These are phyloP conservation scores for Vidua chalybeata DNA, from an alignment of 2,113 vertebrate genomes.

Conservation along the genomic window DNA sequence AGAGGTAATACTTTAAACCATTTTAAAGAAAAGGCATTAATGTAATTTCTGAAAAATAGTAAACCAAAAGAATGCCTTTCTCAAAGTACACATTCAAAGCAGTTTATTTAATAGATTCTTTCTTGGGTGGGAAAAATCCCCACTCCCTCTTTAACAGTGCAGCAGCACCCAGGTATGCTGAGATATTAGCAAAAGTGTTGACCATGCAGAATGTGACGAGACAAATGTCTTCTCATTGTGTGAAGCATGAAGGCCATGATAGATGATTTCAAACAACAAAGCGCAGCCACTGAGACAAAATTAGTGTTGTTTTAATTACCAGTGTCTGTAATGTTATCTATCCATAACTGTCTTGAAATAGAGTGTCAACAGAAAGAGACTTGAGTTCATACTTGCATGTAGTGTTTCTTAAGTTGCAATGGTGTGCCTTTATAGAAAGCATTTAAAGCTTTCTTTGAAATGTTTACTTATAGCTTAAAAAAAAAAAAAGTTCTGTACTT, in stretches of 20 bases:
- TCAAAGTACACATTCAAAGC: background rate
- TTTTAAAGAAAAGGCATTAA: slow-evolving; percentile 1
- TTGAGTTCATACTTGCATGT: background rate
- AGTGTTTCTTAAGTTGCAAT: background rate
- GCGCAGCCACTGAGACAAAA: slow-evolving; percentile 85
- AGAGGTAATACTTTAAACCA: background rate
- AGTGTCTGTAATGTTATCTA: slow-evolving; percentile 85
- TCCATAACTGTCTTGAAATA: slow-evolving; percentile 82
- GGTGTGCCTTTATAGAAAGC: slow-evolving; percentile 5
- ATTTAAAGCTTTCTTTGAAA: slow-evolving; percentile 27
- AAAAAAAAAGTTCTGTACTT: background rate
- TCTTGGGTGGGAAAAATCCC: background rate
- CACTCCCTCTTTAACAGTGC: slow-evolving; percentile 35
- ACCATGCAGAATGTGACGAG: slow-evolving; percentile 77
- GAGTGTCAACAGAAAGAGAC: slow-evolving; percentile 56
- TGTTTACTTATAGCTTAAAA: background rate
- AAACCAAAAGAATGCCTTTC: background rate
- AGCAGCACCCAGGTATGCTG: slow-evolving; percentile 67
- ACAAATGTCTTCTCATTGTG: slow-evolving; percentile 82
- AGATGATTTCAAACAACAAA: slow-evolving; percentile 85
- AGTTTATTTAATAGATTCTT: slow-evolving; percentile 11
- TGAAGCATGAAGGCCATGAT: slow-evolving; percentile 82
- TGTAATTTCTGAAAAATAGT: background rate
- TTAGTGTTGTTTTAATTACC: slow-evolving; percentile 93
- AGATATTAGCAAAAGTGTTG: slow-evolving; percentile 75